Conservation (phyloP, 2,797 vertebrate genomes). For the Limnodromus scolopaceus region DNA sequence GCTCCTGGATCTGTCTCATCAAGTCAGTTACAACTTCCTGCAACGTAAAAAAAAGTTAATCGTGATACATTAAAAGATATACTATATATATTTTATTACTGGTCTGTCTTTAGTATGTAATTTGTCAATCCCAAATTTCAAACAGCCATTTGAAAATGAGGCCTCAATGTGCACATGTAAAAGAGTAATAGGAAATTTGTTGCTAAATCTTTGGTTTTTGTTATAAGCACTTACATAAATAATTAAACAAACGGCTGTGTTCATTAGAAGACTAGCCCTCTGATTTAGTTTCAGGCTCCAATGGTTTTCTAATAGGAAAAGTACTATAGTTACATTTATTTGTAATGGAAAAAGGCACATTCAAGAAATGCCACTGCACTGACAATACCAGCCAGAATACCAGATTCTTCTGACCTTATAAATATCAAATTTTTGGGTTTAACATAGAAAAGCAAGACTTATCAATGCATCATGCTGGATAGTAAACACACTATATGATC, state of each 20-base stretch:
- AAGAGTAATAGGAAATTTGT: background rate
- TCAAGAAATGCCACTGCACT: background rate
- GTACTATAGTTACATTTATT: background rate
- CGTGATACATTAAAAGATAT: background rate
- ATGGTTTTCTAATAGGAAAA: background rate
- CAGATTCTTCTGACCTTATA: background rate
- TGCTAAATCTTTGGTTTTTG: background rate
- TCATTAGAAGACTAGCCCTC: background rate
- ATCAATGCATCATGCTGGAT: background rate
- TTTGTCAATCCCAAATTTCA: background rate
- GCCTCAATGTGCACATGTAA: background rate
- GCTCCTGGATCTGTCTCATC: constrained; percentile 90
- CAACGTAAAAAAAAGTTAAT: constrained; percentile 34
- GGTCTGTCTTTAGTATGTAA: background rate
- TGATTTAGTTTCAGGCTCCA: background rate
- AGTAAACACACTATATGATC: background rate
- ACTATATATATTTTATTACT: background rate
- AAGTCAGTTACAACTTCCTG: constrained; percentile 90
- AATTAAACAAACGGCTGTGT: background rate
- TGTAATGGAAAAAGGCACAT: background rate
- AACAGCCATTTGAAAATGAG: background rate
- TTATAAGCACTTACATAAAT: background rate
- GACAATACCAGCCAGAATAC: background rate
- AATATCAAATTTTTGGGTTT: background rate
- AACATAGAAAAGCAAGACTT: background rate